Percentiles rank a stretch among this genome's conserved stretches.
These are phyloP conservation scores for Nasonia oneida DNA, from an alignment of 2,888 invertebrate genomes.

Conservation along the genomic window DNA sequence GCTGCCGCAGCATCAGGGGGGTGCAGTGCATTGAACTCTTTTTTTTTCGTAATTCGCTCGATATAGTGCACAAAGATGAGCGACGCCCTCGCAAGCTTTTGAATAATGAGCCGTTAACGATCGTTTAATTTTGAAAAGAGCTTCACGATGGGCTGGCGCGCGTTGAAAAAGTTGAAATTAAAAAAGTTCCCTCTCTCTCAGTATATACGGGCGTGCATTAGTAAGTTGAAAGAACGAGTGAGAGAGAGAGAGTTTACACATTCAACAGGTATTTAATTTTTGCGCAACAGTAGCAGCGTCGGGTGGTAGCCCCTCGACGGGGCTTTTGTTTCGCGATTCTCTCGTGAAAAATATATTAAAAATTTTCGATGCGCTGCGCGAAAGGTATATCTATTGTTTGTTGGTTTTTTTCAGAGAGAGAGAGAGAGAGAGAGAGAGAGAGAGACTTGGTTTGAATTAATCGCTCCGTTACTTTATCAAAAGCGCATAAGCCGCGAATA, in stretches of 20 bases:
- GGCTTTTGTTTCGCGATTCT: constrained; percentile 8
- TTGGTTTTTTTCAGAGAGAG: too few species aligned
- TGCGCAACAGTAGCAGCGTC: neutral
- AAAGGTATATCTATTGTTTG: neutral
- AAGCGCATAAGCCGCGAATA: too few species aligned
- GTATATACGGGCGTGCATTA: neutral
- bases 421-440: too few species aligned
- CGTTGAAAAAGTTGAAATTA: constrained; percentile 41
- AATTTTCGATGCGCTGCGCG: neutral
- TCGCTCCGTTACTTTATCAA: too few species aligned
- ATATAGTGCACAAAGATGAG: neutral
- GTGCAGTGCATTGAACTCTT: neutral
- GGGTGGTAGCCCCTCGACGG: neutral
- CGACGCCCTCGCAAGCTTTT: neutral
- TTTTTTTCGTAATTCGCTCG: neutral
- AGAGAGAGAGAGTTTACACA: neutral
- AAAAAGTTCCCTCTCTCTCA: constrained; percentile 13
- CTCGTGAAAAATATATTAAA: neutral
- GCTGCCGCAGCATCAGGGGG: too few species aligned
- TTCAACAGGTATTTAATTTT: constrained; percentile 54
- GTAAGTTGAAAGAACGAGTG: constrained; percentile 33
- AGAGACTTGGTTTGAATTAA: too few species aligned
- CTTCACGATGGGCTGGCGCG: neutral
- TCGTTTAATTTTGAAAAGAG: constrained; percentile 22
- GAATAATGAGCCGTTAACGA: neutral